Evolutionary conservation across 2,113 vertebrate genomes (phyloP).

Genomic region (Tragulus kanchil): DNA sequence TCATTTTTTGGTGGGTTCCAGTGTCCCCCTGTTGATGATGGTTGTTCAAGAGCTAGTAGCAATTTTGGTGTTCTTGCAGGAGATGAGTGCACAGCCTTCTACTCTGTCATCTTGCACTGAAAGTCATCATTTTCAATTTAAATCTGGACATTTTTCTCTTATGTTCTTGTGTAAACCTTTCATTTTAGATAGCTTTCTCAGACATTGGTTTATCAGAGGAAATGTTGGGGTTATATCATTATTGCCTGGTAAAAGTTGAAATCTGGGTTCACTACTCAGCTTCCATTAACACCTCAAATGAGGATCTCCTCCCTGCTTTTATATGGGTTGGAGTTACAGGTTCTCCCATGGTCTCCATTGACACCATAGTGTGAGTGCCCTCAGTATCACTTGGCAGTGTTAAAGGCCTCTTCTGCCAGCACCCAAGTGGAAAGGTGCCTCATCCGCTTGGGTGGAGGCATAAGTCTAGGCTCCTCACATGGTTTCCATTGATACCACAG

Average conservation of each 20-base stretch:
- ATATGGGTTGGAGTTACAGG: neutral
- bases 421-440: neutral
- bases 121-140: neutral
- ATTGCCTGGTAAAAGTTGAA: neutral
- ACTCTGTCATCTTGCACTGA: too few relatives aligned
- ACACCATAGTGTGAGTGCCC: neutral
- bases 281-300: neutral
- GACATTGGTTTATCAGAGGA: neutral
- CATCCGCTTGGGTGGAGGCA: neutral
- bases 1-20: too few relatives aligned
- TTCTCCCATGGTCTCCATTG: neutral
- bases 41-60: too few relatives aligned
- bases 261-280: neutral
- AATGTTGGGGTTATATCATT: neutral
- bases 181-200: neutral
- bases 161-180: neutral
- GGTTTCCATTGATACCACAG: neutral
- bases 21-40: too few relatives aligned
- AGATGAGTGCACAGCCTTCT: too few relatives aligned
- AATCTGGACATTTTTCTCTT: neutral
- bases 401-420: neutral
- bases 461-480: neutral
- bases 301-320: neutral
- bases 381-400: neutral
- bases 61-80: too few relatives aligned